Base-by-base conservation (phyloP, 2,888 invertebrate genomes). In the Callosobruchus maculatus region DNA sequence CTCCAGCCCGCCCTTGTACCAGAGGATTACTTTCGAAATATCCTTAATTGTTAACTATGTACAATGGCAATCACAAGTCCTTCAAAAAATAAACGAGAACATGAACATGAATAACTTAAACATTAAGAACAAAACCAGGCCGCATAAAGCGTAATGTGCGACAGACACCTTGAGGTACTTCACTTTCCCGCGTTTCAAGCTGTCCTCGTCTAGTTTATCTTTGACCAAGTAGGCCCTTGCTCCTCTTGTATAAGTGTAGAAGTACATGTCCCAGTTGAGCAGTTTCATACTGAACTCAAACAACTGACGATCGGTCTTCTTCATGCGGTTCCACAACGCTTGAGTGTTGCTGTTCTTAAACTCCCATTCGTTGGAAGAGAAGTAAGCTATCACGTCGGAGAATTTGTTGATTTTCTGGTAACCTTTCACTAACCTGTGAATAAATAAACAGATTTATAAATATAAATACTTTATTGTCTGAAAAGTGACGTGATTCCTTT, bases 311-410 rank as follows among this genome's bases (percentile, higher is more conserved):
- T 94, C 95, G 0, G 87, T 86, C 0, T 85, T 85, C 0, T 90
- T 88, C 72, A 95, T 82, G 0, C 89, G 88, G 0, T 84, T 84
- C 89, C 92, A 90, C 81, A 95, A 87, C 0, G 82, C 82, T n/a
- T 89, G 86, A 0, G 92, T 89, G 70, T 91, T 91, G 21, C 88
- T 86, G 77, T 92, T 92, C 0, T 88, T 86, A 83, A 95, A 95
- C n/a, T 88, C 86, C 96, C 96, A 97, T 77, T 94, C 91, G 76
- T 92, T 90, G 13, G 89, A 92, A 2, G 94, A 92, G 87, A 97
- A 97, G 86, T 94, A 96, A 0, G 77, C 69, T n/a, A 81, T 67
- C 13, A 80, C 77, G 22, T 76, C 71, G 9, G 72, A 73, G 70
- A 81, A 80, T 73, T 81, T 81, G 72, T 80, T 75, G 68, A 80